These are phyloP conservation scores for Catocala sponsa DNA, from an alignment of 2,888 invertebrate genomes.

Conservation along the genomic window DNA sequence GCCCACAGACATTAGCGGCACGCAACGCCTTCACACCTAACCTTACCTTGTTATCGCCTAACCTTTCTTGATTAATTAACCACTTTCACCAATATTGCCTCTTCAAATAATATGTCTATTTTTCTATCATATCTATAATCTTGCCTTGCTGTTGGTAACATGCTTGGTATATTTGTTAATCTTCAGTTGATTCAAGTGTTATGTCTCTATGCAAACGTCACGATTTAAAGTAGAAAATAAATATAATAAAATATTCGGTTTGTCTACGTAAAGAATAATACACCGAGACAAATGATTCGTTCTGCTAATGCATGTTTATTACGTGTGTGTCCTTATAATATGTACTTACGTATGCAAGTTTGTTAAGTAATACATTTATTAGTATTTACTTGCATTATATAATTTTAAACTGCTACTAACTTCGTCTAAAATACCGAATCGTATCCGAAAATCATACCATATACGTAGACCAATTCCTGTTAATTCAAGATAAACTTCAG, in stretches of 20 bases:
- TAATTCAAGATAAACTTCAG: background rate
- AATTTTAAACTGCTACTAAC: too few species aligned
- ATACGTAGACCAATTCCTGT: background rate
- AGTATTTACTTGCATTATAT: too few species aligned
- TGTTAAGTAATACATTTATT: background rate
- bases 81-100: constrained; percentile 22
- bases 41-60: constrained; percentile 32
- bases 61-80: constrained; percentile 17
- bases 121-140: background rate
- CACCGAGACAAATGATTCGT: constrained; percentile 26
- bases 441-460: too few species aligned
- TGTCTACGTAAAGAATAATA: background rate
- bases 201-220: background rate
- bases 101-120: background rate
- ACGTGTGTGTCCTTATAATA: background rate
- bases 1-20: constrained; percentile 33
- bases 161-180: background rate
- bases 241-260: too few species aligned
- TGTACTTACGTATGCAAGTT: background rate
- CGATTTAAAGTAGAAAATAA: too few species aligned
- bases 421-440: background rate
- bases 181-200: background rate
- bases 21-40: constrained; percentile 44
- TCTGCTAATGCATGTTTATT: constrained; percentile 20
- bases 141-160: too few species aligned